phyloP scores from a whole-genome alignment of 30 jellyfish, hydroid and myxozoan species.

The Aurelia sp. region DNA sequence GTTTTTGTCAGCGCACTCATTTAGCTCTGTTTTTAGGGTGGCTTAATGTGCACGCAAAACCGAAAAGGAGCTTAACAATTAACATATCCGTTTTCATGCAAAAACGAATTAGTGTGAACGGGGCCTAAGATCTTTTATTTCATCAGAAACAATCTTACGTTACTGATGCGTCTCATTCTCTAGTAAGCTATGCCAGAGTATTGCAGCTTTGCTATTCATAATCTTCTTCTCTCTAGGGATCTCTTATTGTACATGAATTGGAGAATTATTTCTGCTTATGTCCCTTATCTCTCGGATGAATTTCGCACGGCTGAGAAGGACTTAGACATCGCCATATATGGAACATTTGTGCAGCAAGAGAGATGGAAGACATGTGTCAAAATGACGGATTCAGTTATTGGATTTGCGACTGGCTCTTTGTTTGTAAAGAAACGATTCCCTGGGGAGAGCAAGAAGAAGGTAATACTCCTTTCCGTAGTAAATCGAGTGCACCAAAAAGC shows the following conservation, averaged over 20 bases:
- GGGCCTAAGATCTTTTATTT: too few species aligned
- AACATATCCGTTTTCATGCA: too few species aligned
- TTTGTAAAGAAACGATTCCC: slow-evolving; percentile 79
- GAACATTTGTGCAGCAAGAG: slow-evolving; percentile 52
- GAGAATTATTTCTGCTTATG: slow-evolving; percentile 40
- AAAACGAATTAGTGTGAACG: too few species aligned
- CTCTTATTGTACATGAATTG: slow-evolving; percentile 59
- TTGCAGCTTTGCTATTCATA: neutral
- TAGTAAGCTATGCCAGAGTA: neutral
- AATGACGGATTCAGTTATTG: slow-evolving; percentile 65
- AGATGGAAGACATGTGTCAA: slow-evolving; percentile 87
- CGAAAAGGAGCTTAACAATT: too few species aligned
- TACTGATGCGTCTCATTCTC: neutral
- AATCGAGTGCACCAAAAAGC: too few species aligned
- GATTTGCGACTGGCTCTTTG: slow-evolving; percentile 89
- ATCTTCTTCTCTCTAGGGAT: slow-evolving; percentile 27
- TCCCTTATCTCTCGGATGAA: slow-evolving; percentile 75
- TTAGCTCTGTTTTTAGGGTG: too few species aligned
- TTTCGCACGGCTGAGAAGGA: slow-evolving; percentile 55
- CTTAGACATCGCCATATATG: slow-evolving; percentile 69
- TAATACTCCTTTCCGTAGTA: too few species aligned
- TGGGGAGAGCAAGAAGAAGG: slow-evolving; percentile 50
- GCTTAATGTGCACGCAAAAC: too few species aligned
- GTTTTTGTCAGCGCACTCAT: too few species aligned
- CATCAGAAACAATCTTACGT: too few species aligned